Conservation (phyloP, 2,113 vertebrate species). For the Ovis canadensis region DNA sequence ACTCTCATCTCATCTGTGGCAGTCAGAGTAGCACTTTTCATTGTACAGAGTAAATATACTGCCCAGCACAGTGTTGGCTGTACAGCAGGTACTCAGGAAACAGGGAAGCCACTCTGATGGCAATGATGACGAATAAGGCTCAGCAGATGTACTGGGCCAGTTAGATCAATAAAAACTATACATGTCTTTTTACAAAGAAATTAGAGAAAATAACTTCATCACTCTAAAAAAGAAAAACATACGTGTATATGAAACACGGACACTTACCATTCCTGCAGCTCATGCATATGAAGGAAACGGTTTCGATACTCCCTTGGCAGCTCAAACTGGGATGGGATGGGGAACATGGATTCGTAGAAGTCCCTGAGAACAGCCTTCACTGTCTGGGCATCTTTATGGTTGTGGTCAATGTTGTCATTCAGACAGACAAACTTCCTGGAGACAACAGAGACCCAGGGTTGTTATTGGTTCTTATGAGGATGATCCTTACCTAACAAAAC, state of each 20-base stretch:
- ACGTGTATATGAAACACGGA: neutral
- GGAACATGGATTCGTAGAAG: slow-evolving; percentile 99
- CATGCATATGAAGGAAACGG: slow-evolving; percentile 95
- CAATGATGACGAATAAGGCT: neutral
- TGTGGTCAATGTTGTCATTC: slow-evolving; percentile 98
- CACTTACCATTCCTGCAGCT: slow-evolving; percentile 94
- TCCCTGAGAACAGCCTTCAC: slow-evolving; percentile 97
- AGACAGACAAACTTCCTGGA: slow-evolving; percentile 97
- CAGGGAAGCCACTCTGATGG: neutral
- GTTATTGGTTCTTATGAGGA: neutral
- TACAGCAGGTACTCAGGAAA: neutral
- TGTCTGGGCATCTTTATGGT: slow-evolving; percentile 94
- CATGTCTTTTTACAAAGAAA: neutral
- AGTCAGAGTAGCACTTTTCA: neutral
- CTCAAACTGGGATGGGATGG: slow-evolving; percentile 94
- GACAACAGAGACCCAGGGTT: slow-evolving; percentile 25
- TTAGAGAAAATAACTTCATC: neutral
- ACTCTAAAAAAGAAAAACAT: neutral
- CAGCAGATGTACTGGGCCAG: neutral
- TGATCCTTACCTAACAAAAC: neutral
- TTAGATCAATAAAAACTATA: neutral
- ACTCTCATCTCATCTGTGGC: neutral
- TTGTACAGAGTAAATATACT: neutral
- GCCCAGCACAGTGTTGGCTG: neutral
- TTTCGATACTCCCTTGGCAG: slow-evolving; percentile 96